These are phyloP conservation scores for Phenganax subtilis DNA, from an alignment of 92 coral and sea anemone genomes.

Conservation along the genomic window DNA sequence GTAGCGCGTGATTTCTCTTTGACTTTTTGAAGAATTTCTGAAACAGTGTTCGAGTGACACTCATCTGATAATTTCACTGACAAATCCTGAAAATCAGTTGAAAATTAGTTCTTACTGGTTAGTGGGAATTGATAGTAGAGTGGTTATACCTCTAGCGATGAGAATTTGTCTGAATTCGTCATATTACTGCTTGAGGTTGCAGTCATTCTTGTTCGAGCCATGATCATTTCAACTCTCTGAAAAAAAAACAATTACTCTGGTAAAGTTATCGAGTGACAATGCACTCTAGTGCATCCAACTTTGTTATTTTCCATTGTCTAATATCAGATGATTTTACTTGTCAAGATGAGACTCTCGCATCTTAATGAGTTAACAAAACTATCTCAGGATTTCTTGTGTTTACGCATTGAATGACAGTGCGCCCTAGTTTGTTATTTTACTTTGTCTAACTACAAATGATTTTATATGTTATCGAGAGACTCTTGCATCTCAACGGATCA, in stretches of 20 bases:
- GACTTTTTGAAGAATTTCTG: constrained; percentile 83
- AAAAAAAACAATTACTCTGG: constrained; percentile 6
- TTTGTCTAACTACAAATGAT: too few relatives aligned
- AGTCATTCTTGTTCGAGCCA: constrained; percentile 94
- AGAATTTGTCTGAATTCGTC: constrained; percentile 7
- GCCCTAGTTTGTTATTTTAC: too few relatives aligned
- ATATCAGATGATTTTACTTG: too few relatives aligned
- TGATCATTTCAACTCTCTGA: constrained; percentile 90
- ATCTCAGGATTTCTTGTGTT: too few relatives aligned
- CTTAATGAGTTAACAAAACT: not conserved
- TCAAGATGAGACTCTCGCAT: not conserved
- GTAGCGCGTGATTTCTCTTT: constrained; percentile 59
- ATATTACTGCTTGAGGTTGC: constrained; percentile 50
- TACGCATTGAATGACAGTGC: not conserved
- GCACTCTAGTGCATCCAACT: not conserved
- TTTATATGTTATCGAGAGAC: not conserved
- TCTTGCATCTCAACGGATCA: not conserved
- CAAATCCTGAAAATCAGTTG: not conserved
- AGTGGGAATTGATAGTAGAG: too few relatives aligned
- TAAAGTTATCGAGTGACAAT: not conserved
- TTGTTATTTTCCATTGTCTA: too few relatives aligned
- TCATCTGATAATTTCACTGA: constrained; percentile 27
- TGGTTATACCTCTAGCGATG: constrained; percentile 9
- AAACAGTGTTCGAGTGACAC: constrained; percentile 49
- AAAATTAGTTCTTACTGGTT: not conserved